These are phyloP conservation scores for Varecia variegata DNA, from an alignment of 2,797 vertebrate genomes.

Conservation along the genomic window DNA sequence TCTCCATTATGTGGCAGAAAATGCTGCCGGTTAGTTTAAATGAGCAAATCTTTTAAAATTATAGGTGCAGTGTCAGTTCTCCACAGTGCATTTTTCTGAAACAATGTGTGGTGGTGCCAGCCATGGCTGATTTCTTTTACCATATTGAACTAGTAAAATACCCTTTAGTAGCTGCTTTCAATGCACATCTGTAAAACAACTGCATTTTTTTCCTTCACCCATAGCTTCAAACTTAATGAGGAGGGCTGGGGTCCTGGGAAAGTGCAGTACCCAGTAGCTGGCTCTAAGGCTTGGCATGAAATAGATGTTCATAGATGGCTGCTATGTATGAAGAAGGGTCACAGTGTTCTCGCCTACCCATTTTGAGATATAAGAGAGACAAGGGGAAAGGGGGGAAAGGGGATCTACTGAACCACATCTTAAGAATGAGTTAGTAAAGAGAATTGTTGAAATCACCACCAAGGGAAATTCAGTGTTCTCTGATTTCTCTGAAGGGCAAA, in stretches of 20 bases:
- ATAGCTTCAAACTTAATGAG: neutral
- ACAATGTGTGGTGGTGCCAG: conserved; percentile 39
- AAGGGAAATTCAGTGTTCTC: neutral
- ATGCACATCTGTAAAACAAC: neutral
- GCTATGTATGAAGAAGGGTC: neutral
- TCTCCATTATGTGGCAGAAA: conserved; percentile 72
- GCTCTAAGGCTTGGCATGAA: neutral
- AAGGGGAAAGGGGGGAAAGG: neutral
- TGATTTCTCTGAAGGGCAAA: conserved; percentile 16
- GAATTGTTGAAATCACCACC: neutral
- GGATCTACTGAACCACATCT: neutral
- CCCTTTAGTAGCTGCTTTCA: neutral
- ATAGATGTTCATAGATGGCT: neutral
- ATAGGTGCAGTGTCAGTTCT: conserved; percentile 39
- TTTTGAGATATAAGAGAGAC: neutral
- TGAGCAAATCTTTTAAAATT: conserved; percentile 73
- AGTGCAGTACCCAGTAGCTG: neutral
- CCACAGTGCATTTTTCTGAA: conserved; percentile 53
- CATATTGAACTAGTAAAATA: conserved; percentile 5
- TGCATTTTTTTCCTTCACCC: neutral
- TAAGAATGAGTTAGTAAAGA: neutral
- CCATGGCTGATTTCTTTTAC: conserved; percentile 9
- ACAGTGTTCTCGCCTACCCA: neutral
- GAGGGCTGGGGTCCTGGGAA: neutral
- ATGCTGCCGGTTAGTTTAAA: conserved; percentile 56